Evolutionary conservation across 2,113 vertebrate genomes (phyloP), one percentile per base, ranked within the genome.

Genomic region (Beaufortia kweichowensis): DNA sequence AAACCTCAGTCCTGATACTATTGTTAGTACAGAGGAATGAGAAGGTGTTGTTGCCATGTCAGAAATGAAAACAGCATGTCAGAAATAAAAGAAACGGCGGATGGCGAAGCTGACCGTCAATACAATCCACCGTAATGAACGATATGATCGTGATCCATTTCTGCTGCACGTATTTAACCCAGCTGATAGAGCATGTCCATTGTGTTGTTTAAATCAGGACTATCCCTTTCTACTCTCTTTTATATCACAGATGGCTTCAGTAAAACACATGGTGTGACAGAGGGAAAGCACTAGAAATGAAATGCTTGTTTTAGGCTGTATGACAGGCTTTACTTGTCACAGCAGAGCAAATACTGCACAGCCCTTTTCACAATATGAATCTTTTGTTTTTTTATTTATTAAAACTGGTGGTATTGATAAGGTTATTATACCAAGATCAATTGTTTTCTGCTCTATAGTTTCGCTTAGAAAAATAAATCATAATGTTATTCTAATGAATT

Each of bases 1-100:
- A 53, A 21, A 53, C 15, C 48, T 21, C 48, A 53, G 14, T 4
- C 43, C 15, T 4, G 19, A 15, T 69, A 35, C 29, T 69, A 35
- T 70, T 33, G 67, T 70, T 69, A 53, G 48, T 50, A 50, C 3
- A 12, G 1, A 15, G 43, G 43, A 17, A 53, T 53, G 5, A 19
- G n/a, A 21, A n/a, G 48, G 2, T 56, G 11, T 33, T 31, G 66
- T 41, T 71, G 33, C 31, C 53, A 71, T 71, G 68, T 26, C 35
- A 56, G 48, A 56, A 39, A 56, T 69, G 12, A 69, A 53, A n/a
- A n/a, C n/a, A n/a, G n/a, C 50, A 71, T 71, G 69, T 43, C 35
- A 59, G 53, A 59, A 41, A 41, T 57, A 8, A 71, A 41, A 21
- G 6, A 69, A 70, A 29, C 24, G 0, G 11, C n/a, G 24, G 41